Percentiles rank a stretch among this genome's conserved stretches.
Conservation (phyloP, 2,113 vertebrate species). For the Paratilapia polleni region DNA sequence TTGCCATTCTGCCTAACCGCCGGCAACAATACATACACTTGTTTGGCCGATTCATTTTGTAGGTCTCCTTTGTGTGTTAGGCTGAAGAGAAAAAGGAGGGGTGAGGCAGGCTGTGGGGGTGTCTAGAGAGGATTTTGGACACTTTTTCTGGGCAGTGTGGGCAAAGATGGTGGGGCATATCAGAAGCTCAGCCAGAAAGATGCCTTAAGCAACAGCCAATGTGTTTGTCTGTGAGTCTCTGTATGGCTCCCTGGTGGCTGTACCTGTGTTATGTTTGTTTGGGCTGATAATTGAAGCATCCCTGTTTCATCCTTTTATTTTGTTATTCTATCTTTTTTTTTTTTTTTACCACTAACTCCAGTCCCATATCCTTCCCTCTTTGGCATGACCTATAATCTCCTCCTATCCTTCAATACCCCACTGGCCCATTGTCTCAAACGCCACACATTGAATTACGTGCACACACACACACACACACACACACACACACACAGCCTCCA, state of each 20-base stretch:
- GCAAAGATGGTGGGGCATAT: conserved; percentile 39
- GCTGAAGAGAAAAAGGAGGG: conserved; percentile 33
- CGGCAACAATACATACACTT: conserved; percentile 70
- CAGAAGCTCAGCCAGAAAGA: conserved; percentile 43
- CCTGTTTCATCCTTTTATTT: conserved; percentile 17
- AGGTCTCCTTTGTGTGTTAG: conserved; percentile 61
- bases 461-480: conserved; percentile 9
- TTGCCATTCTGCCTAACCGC: conserved; percentile 52
- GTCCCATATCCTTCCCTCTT: conserved; percentile 28
- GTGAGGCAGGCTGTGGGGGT: background rate
- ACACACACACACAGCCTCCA: conserved; percentile 47
- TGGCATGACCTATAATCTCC: conserved; percentile 60
- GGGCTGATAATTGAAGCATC: conserved; percentile 15
- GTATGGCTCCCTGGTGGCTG: conserved; percentile 1
- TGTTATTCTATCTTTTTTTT: background rate
- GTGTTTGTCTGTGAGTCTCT: conserved; percentile 17
- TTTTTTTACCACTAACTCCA: background rate
- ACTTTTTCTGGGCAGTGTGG: conserved; percentile 34
- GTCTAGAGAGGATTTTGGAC: conserved; percentile 23
- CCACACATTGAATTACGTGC: conserved; percentile 43
- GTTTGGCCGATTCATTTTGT: conserved; percentile 64
- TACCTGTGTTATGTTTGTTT: conserved; percentile 36
- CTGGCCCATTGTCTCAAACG: conserved; percentile 59
- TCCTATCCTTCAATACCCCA: conserved; percentile 43
- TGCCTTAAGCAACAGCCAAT: conserved; percentile 37